These are phyloP conservation scores for Cephus cinctus DNA, from an alignment of 1,140 invertebrate genomes.

Conservation along the genomic window DNA sequence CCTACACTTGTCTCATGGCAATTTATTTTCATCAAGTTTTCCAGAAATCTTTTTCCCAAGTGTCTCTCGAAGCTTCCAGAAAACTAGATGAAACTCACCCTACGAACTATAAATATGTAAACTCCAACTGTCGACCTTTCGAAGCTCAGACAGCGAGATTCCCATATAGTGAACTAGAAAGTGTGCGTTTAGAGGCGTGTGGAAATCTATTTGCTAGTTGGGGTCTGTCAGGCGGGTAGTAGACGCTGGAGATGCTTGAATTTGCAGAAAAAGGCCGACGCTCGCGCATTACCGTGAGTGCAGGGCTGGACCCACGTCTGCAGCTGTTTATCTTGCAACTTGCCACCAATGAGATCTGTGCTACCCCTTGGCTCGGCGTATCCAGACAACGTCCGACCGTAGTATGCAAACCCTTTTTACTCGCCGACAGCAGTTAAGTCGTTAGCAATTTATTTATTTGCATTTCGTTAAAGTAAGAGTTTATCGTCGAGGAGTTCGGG, in stretches of 20 bases:
- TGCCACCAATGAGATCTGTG: too few species aligned
- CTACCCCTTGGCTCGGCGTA: neutral
- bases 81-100: too few species aligned
- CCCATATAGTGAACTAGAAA: slow-evolving; percentile 14
- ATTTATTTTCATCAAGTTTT: too few species aligned
- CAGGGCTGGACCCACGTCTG: slow-evolving; percentile 6
- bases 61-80: too few species aligned
- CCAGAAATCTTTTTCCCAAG: too few species aligned
- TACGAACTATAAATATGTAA: neutral
- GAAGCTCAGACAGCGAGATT: neutral
- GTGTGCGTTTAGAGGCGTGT: neutral
- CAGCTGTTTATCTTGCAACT: slow-evolving; percentile 23
- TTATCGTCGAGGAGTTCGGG: too few species aligned
- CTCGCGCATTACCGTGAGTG: slow-evolving; percentile 15
- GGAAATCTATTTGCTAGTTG: neutral
- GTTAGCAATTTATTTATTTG: slow-evolving; percentile 9
- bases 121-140: neutral
- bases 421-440: neutral
- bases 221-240: slow-evolving; percentile 4
- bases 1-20: too few species aligned
- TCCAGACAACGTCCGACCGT: slow-evolving; percentile 7
- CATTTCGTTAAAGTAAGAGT: slow-evolving; percentile 7
- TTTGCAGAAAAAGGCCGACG: slow-evolving; percentile 13
- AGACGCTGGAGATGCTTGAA: neutral
- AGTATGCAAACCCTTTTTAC: slow-evolving; percentile 11